Conservation (phyloP, 2,113 vertebrate species). For the Dendrocopos noguchii region DNA sequence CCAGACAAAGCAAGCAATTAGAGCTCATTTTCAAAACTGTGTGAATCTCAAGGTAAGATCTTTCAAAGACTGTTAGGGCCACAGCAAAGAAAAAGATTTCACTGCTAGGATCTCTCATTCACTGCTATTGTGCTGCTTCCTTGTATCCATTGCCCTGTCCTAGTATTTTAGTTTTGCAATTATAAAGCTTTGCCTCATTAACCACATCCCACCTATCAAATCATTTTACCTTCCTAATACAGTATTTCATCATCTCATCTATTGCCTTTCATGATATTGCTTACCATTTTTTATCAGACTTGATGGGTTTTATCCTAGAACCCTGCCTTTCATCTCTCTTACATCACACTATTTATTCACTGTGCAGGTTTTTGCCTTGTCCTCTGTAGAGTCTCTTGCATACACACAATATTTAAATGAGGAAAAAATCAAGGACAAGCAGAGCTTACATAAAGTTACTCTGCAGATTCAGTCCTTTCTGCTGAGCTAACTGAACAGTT, state of each 20-base stretch:
- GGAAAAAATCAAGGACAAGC: conserved; percentile 8
- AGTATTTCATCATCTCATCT: conserved; percentile 17
- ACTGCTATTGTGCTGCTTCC: background rate
- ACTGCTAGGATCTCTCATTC: background rate
- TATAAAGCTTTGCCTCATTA: background rate
- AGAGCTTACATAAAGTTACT: background rate
- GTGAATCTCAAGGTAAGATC: background rate
- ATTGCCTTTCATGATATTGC: background rate
- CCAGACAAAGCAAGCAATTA: conserved; percentile 24
- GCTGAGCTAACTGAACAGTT: background rate
- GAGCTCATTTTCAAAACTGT: conserved; percentile 28
- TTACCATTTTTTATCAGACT: background rate
- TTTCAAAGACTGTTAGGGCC: conserved; percentile 26
- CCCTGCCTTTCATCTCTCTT: background rate
- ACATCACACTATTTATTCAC: background rate
- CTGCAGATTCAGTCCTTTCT: background rate
- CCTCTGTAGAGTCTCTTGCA: background rate
- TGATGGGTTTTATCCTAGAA: background rate
- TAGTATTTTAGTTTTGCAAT: conserved; percentile 5
- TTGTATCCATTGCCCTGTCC: background rate
- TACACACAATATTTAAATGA: conserved; percentile 18
- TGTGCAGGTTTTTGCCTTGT: background rate
- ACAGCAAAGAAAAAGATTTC: background rate
- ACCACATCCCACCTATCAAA: background rate
- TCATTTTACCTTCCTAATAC: background rate